Base-by-base conservation (phyloP, 2,113 vertebrate species). In the Ammospiza caudacuta region DNA sequence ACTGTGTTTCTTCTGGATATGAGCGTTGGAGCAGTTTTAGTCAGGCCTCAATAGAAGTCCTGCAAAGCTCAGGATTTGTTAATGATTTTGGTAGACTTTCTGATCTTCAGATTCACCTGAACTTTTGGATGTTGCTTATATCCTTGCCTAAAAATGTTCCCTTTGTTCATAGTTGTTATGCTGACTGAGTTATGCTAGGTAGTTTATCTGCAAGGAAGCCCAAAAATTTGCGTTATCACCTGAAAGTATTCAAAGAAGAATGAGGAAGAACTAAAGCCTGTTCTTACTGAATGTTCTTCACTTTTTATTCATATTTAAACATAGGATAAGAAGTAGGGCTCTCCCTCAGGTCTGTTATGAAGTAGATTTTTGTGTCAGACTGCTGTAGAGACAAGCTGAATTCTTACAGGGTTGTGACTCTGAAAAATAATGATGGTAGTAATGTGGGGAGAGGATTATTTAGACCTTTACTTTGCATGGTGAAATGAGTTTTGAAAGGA, bases 131-230 rank as follows among this genome's bases (percentile, higher is more conserved):
- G 7, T 59, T 47, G 39, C 4, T 75, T 29, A 16, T 84, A 47
- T 35, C 59, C 25, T 75, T 74, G 58, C 15, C 17, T 77, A 23
- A 83, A 74, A 72, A 49, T 12, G 3, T 79, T 91, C 4, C 27
- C 5, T 24, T 75, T 0, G 0, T 59, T 75, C 57, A 44, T 12
- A 44, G 25, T 52, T 9, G 1, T 6, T 64, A 64, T 39, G 13
- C 13, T 89, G 43, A 54, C 43, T 1, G 4, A 44, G 27, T 66
- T 92, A 35, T 6, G 5, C 74, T 66, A 23, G 37, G 24, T 58
- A 41, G 18, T 8, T 77, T 77, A 29, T 43, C 5, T 78, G 22
- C 31, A 82, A 5, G 49, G 20, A 81, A 68, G 29, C 27, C 18
- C 1, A 64, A 76, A 79, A 57, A 39, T 23, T 16, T 62, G 8